Evolutionary conservation across 2,113 vertebrate genomes (phyloP).

Genomic region (Prietella phreatophila): DNA sequence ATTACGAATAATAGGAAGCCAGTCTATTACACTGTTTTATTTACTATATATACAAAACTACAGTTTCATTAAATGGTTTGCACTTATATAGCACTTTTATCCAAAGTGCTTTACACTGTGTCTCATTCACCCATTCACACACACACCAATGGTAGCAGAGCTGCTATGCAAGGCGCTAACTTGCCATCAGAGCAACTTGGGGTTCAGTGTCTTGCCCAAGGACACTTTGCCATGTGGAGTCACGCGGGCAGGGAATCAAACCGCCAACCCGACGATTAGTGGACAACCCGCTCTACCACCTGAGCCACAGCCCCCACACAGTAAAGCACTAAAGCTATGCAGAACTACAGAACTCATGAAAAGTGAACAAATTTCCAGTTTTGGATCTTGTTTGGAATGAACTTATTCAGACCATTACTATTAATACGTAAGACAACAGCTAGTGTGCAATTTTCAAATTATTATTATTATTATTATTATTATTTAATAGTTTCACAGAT

Average conservation of each 20-base stretch:
- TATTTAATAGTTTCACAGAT: neutral
- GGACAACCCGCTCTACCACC: too few relatives aligned
- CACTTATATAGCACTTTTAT: too few relatives aligned
- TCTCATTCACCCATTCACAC: too few relatives aligned
- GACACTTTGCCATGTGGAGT: too few relatives aligned
- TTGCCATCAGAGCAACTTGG: too few relatives aligned
- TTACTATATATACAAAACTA: neutral
- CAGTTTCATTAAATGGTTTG: neutral
- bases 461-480: neutral
- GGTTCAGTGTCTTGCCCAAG: too few relatives aligned
- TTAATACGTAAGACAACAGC: neutral
- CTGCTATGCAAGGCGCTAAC: too few relatives aligned
- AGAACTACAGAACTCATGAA: neutral
- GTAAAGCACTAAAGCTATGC: neutral
- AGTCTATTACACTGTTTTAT: neutral
- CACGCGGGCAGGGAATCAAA: too few relatives aligned
- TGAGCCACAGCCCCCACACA: too few relatives aligned
- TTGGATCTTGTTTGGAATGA: neutral
- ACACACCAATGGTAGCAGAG: too few relatives aligned
- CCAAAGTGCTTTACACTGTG: too few relatives aligned
- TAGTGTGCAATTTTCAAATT: neutral
- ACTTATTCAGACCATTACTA: neutral
- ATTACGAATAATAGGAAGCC: neutral
- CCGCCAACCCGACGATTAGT: too few relatives aligned
- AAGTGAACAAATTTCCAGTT: neutral